A percentile compares a stretch with the other conserved stretches of the same genome.
These are phyloP conservation scores for Drosophila merina DNA, from an alignment of 2,888 invertebrate species.

Conservation along the genomic window DNA sequence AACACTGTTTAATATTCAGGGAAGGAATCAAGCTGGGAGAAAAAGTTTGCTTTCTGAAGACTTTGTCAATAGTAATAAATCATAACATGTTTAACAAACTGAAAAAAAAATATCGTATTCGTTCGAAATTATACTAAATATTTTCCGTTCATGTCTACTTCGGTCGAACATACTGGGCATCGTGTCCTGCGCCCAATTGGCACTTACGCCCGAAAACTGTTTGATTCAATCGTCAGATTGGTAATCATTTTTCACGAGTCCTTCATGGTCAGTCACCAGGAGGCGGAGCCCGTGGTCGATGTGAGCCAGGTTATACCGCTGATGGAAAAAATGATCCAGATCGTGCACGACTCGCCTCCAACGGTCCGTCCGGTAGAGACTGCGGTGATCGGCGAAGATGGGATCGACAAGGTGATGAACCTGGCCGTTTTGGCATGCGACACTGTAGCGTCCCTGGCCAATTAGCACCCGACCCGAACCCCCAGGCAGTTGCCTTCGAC, in stretches of 20 bases:
- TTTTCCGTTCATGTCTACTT: background rate
- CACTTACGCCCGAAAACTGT: background rate
- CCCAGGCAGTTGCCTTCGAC: background rate
- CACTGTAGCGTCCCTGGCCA: slow-evolving; percentile 5
- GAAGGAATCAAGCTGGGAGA: background rate
- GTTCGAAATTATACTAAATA: background rate
- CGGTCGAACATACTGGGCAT: background rate
- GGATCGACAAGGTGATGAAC: background rate
- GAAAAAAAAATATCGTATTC: background rate
- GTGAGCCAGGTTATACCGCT: background rate
- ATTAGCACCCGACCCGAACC: background rate
- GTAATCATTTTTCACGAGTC: slow-evolving; percentile 26
- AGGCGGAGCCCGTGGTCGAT: slow-evolving; percentile 14
- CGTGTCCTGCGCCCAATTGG: slow-evolving; percentile 6
- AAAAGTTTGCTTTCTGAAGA: background rate
- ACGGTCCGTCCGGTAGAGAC: slow-evolving; percentile 1
- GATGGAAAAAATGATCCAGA: slow-evolving; percentile 1
- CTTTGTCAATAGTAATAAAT: slow-evolving; percentile 1
- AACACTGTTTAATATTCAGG: background rate
- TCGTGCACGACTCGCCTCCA: slow-evolving; percentile 1
- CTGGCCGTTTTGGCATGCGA: slow-evolving; percentile 3
- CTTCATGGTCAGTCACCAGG: slow-evolving; percentile 5
- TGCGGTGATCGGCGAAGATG: slow-evolving; percentile 8
- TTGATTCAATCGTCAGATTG: background rate
- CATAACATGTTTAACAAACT: background rate